Evolutionary conservation across 2,797 vertebrate species (phyloP).

Genomic region (Macroramphosus scolopax): DNA sequence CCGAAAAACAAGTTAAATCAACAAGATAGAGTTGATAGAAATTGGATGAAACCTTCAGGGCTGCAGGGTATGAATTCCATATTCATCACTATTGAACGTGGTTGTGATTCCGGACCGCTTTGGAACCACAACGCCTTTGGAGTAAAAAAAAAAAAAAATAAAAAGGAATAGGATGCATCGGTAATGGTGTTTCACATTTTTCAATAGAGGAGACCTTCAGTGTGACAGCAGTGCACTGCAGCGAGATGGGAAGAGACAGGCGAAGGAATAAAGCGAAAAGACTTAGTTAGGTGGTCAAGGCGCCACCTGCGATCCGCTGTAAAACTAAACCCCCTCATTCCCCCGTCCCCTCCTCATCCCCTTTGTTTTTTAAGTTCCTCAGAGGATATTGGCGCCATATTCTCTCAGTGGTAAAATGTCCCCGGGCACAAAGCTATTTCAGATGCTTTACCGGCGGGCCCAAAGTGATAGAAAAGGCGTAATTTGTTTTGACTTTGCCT

Average conservation of each 20-base stretch:
- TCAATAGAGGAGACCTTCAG: conserved; percentile 25
- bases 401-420: conserved; percentile 74
- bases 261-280: conserved; percentile 52
- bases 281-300: conserved; percentile 66
- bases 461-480: conserved; percentile 75
- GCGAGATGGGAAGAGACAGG: conserved; percentile 56
- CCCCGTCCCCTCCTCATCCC: conserved; percentile 49
- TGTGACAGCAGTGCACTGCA: conserved; percentile 27
- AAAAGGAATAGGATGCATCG: conserved; percentile 3
- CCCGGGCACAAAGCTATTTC: conserved; percentile 76
- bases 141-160: conserved; percentile 7
- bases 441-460: conserved; percentile 72
- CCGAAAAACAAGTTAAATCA: conserved; percentile 54
- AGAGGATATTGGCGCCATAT: conserved; percentile 68
- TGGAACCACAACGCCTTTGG: background rate
- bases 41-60: conserved; percentile 54
- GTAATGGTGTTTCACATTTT: conserved; percentile 34
- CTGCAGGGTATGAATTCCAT: conserved; percentile 47
- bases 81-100: conserved; percentile 47
- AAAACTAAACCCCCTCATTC: conserved; percentile 59
- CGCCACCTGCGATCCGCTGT: conserved; percentile 66
- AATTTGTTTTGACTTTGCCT: conserved; percentile 80
- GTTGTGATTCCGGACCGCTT: conserved; percentile 23
- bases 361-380: conserved; percentile 62
- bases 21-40: conserved; percentile 46